Base-by-base conservation (phyloP, 2,113 vertebrate genomes). In the Esox niger region DNA sequence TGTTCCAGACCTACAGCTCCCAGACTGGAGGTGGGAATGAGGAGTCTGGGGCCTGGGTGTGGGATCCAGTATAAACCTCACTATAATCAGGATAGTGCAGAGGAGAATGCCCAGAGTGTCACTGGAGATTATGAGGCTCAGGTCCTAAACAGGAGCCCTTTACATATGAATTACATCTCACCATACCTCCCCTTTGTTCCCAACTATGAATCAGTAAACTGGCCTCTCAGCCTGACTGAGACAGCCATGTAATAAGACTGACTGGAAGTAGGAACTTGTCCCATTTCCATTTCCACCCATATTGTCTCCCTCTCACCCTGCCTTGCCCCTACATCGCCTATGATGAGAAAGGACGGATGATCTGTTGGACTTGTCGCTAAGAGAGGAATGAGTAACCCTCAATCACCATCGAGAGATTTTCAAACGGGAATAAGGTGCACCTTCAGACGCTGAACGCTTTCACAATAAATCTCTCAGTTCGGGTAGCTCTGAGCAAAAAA, bases 321-420 rank as follows among this genome's bases (percentile, higher is more conserved):
- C 57, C 59, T 62, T 63, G 52, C 27, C 65, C 68, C 33, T 70
- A 77, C 56, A 66, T 69, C 68, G 64, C 35, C 57, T 61, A 62
- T 57, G 62, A 66, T 58, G 30, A 56, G 54, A 47, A 43, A 35
- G 66, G 70, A 56, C 30, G 64, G 26, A 47, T 62, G 57, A 47
- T 20, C 35, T n/a, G 29, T 63, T 54, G 59, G 23, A 59, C 64
- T n/a, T 15, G 29, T 69, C 55, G 61, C 71, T 58, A 59, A 66
- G 67, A 69, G 26, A 79, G 43, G 32, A 31, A 77, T 76, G 68
- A 55, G 52, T 60, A 78, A 70, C 68, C 59, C 68, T 85, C 68
- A 56, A 70, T 84, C 85, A 82, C 38, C 64, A 61, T 71, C 38
- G 70, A 71, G 70, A 79, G 61, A 70, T 77, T 69, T 82, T 74